Evolutionary conservation across 1,140 invertebrate genomes (phyloP), one percentile per base, ranked within the genome.

Genomic region (Neotoxoptera formosana): DNA sequence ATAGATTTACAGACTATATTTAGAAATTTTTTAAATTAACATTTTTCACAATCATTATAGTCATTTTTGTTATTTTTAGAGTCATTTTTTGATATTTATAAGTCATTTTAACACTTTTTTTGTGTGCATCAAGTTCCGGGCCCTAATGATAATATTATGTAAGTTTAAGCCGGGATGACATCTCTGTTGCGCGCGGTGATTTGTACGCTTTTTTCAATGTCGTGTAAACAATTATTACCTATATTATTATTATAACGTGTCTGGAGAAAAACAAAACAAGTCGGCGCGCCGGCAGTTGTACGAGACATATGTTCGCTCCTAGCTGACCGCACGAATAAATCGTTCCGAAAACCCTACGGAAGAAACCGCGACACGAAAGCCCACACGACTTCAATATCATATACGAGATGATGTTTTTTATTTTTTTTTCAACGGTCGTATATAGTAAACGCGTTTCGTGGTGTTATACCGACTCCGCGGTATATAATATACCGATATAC

Each of bases 381-480:
- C 86, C 86, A 88, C 86, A 51, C 47, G 30, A 88, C 86, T 48
- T 48, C 30, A 88, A 88, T 88, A n/a, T n/a, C n/a, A n/a, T n/a
- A n/a, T n/a, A n/a, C n/a, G n/a, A n/a, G 86, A 88, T 41, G 41
- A 41, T 41, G 1, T 41, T 41, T 41, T 47, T 88, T 88, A 51
- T n/a, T 47, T 47, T 88, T 88, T 88, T n/a, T 47, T 88, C 51
- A 47, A 17, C n/a, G n/a, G n/a, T n/a, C n/a, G n/a, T n/a, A n/a
- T n/a, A n/a, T n/a, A n/a, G n/a, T n/a, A n/a, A n/a, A n/a, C n/a
- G n/a, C n/a, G n/a, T n/a, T n/a, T n/a, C n/a, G n/a, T n/a, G n/a
- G n/a, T n/a, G n/a, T n/a, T n/a, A 47, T 86, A 67, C 51, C 6
- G 21, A 51, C 23, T 41, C 41, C 41, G 41, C 4, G 41, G n/a